Evolutionary conservation across 2,888 invertebrate genomes (phyloP), one percentile per base, ranked within the genome.

Genomic region (Eucera pruinosa): DNA sequence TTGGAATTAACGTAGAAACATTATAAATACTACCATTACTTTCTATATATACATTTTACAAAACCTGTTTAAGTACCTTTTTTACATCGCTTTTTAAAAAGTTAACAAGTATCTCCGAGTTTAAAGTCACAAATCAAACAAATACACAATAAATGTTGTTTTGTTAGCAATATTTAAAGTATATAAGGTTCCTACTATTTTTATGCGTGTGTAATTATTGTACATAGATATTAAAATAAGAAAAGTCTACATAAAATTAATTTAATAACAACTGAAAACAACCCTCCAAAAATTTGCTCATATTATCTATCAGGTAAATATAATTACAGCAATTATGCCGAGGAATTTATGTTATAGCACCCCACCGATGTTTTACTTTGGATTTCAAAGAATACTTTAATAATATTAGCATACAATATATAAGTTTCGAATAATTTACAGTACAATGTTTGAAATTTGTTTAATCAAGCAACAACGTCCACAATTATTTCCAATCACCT

Each of bases 1-100:
- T 58, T 67, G 55, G 23, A 68, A 75, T 69, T 62, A 80, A 69
- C 57, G 47, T 72, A 72, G 45, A 69, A 66, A 69, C 64, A 18
- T 73, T 33, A 70, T 57, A 81, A 78, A 67, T 70, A 74, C 60
- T 75, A 55, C 52, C 13, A 48, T 71, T 18, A 7, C 69, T 57
- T 36, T 45, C 20, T 68, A 36, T 67, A 73, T 57, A 64, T 47
- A 60, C 50, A 74, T 13, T 74, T 77, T 70, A 76, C 41, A 65
- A 55, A 62, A 65, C 54, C 55, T 52, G 11, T 55, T 18, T 68
- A 80, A 67, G 47, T 55, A 72, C 52, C 18, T 48, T 27, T 41
- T n/a, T 57, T 15, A 20, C 36, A 15, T 39, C 41, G 58, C 47
- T 25, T 52, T n/a, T n/a, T n/a, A n/a, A n/a, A 67, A 57, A 55